These are phyloP conservation scores for Hyphantria cunea DNA, from an alignment of 1,140 invertebrate species.

Conservation along the genomic window DNA sequence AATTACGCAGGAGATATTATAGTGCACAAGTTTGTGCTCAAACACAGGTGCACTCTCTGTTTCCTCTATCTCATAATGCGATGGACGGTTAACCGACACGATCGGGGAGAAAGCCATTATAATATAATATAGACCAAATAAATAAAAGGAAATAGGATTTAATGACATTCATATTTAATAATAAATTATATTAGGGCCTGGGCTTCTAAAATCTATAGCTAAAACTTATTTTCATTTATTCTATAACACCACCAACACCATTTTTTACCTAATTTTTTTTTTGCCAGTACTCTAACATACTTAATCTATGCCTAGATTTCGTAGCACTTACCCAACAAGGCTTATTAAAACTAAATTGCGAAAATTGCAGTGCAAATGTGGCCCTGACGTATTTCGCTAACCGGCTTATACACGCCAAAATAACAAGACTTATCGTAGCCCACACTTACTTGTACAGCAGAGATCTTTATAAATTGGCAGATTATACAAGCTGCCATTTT, in stretches of 20 bases:
- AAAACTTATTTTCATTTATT: no score
- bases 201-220: no score
- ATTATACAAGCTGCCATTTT: conserved; percentile 13
- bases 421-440: conserved; percentile 41
- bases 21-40: no score
- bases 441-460: conserved; percentile 12
- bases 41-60: no score
- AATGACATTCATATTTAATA: no score
- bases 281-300: conserved; percentile 37
- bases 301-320: conserved; percentile 55
- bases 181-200: no score
- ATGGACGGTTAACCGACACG: no score
- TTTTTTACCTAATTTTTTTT: conserved; percentile 48
- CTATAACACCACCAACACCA: background rate
- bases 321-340: conserved; percentile 65
- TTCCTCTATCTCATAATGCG: no score
- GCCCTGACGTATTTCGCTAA: conserved; percentile 61
- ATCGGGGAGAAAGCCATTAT: no score
- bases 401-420: conserved; percentile 55
- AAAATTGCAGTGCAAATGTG: conserved; percentile 78
- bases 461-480: conserved; percentile 38
- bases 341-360: conserved; percentile 80
- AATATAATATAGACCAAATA: no score
- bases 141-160: no score
- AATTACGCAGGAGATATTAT: no score